phyloP scores from a whole-genome alignment of 2,797 vertebrate species.

The Xenentodon cancila region DNA sequence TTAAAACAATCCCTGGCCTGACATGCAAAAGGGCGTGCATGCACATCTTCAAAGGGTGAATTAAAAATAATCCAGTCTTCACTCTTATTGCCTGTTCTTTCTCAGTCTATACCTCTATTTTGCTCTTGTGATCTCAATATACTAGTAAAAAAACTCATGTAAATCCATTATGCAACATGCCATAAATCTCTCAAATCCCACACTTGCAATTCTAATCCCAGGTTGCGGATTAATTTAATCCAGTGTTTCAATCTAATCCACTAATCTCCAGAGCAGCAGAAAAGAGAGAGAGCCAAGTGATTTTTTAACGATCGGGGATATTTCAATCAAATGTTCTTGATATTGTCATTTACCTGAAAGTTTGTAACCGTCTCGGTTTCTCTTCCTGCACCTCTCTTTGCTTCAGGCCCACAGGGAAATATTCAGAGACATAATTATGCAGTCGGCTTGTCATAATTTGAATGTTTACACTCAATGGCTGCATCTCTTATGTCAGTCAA shows the following conservation, averaged over 20 bases:
- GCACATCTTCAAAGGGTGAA: conserved; percentile 45
- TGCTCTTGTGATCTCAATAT: conserved; percentile 36
- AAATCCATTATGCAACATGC: conserved; percentile 69
- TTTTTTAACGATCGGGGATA: conserved; percentile 45
- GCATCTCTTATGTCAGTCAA: conserved; percentile 73
- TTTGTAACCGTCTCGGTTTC: conserved; percentile 40
- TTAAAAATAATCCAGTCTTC: conserved; percentile 53
- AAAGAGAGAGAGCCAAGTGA: conserved; percentile 31
- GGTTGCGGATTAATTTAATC: conserved; percentile 69
- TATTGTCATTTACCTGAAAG: conserved; percentile 30
- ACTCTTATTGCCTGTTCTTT: conserved; percentile 34
- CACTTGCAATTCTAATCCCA: conserved; percentile 66
- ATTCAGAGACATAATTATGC: conserved; percentile 71
- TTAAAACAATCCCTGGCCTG: conserved; percentile 19
- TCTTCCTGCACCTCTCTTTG: conserved; percentile 45
- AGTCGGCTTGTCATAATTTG: conserved; percentile 73
- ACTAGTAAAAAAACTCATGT: conserved; percentile 58
- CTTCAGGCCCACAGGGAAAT: conserved; percentile 55
- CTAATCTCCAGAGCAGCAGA: conserved; percentile 31
- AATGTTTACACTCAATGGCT: conserved; percentile 69
- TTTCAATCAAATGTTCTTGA: conserved; percentile 50
- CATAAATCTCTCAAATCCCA: conserved; percentile 60
- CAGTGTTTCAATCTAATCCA: conserved; percentile 73
- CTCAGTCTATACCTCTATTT: conserved; percentile 25
- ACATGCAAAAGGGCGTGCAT: conserved; percentile 1